These are phyloP conservation scores for Leptopterna dolabrata DNA, from an alignment of 2,888 invertebrate genomes.

Conservation along the genomic window DNA sequence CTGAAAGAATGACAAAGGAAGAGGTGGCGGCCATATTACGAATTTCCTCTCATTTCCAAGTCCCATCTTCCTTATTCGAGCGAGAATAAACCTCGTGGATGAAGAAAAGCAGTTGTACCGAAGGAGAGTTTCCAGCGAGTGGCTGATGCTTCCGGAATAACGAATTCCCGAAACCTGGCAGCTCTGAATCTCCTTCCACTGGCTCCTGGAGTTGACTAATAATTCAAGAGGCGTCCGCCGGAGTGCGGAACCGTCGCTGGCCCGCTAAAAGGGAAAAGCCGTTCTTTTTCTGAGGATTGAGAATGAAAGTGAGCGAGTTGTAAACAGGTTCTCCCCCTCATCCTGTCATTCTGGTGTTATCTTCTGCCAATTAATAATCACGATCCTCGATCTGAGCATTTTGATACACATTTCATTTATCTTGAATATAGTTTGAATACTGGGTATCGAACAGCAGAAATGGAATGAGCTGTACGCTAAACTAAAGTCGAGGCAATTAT, in stretches of 20 bases:
- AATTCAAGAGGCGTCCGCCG: neutral
- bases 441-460: too few species aligned
- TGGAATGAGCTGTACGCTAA: too few species aligned
- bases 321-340: neutral
- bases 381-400: slow-evolving; percentile 33
- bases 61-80: neutral
- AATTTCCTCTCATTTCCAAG: neutral
- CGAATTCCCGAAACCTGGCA: neutral
- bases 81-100: neutral
- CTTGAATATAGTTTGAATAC: too few species aligned
- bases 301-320: neutral
- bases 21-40: neutral
- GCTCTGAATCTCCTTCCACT: neutral
- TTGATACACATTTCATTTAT: too few species aligned
- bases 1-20: neutral
- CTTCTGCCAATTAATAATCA: slow-evolving; percentile 34
- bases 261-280: neutral
- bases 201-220: slow-evolving; percentile 3
- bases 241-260: neutral
- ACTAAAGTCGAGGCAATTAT: too few species aligned
- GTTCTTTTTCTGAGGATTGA: neutral
- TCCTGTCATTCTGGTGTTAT: neutral
- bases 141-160: neutral
- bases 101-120: neutral
- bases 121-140: neutral